Evolutionary conservation across 2,888 invertebrate species (phyloP), one percentile per base, ranked within the genome.

Genomic region (Epinotia ramella): DNA sequence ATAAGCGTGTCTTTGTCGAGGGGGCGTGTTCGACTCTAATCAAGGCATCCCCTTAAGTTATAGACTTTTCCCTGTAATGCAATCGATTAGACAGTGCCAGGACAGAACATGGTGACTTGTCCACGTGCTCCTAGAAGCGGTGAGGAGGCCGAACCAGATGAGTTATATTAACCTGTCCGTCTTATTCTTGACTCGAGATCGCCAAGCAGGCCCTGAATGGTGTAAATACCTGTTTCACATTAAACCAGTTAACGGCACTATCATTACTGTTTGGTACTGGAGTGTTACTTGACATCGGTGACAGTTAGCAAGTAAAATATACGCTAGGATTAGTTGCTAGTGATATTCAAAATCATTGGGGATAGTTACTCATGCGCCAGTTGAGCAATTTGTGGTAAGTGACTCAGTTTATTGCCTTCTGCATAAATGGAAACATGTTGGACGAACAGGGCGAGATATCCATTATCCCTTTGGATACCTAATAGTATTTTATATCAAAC

Each of bases 181-280:
- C 86, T 92, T 89, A 93, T 89, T 93, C 91, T 89, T 89, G 93
- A 92, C 91, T 92, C 91, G 93, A 94, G 92, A 91, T 91, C 93
- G 87, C 92, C 91, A 89, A 92, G 87, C 92, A 91, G 93, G 90
- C 84, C 93, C 93, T 94, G 93, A 91, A 93, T 93, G 89, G 88
- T 91, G 92, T 90, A 93, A 93, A 93, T 87, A 93, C 92, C 93
- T 93, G 93, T 92, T 91, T 91, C 92, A 93, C 87, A 93, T 93
- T 89, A 91, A 92, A 92, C 84, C 90, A 87, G 89, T 92, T 91
- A 91, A 91, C 89, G 87, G 90, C 81, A 91, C 91, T 91, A 91
- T 89, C 88, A 86, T 81, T 80, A 79, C 73, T 65, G 72, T 76
- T 72, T 67, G 7, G 24, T 49, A 53, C 20, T 63, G 46, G 59